Evolutionary conservation across 2,888 invertebrate species (phyloP).

Genomic region (Volucella inanis): DNA sequence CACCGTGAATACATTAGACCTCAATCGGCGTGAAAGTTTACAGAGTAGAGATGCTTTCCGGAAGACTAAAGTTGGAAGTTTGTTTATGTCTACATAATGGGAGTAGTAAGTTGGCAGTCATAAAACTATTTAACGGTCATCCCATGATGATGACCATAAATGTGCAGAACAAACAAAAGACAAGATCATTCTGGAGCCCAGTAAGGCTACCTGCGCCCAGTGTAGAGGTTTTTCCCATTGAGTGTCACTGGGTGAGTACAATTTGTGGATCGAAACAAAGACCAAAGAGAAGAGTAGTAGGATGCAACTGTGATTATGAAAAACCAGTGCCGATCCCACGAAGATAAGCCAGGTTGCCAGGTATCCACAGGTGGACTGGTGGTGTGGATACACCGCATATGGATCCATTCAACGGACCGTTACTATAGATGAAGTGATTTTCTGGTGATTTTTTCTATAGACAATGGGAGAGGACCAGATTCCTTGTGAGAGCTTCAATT

Average conservation of each 20-base stretch:
- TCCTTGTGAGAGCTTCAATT: conserved; percentile 55
- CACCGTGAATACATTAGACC: conserved; percentile 16
- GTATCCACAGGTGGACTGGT: conserved; percentile 56
- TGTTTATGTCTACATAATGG: conserved; percentile 30
- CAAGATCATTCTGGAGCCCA: conserved; percentile 42
- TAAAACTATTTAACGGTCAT: conserved; percentile 63
- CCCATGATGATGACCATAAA: conserved; percentile 64
- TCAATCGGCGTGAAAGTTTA: conserved; percentile 29
- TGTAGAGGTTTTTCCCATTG: conserved; percentile 57
- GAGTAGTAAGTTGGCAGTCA: conserved; percentile 36
- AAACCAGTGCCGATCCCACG: conserved; percentile 66
- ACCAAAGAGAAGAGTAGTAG: conserved; percentile 27
- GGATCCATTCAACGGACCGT: conserved; percentile 64
- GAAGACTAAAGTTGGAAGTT: conserved; percentile 59
- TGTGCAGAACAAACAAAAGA: conserved; percentile 58
- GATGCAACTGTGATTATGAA: conserved; percentile 69
- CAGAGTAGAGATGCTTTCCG: conserved; percentile 42
- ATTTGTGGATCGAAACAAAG: conserved; percentile 54
- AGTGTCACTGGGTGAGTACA: conserved; percentile 60
- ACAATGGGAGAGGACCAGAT: conserved; percentile 65
- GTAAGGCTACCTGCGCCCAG: conserved; percentile 14
- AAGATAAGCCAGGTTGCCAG: conserved; percentile 47
- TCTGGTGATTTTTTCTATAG: conserved; percentile 61
- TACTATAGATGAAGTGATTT: conserved; percentile 72
- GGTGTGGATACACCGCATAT: conserved; percentile 30